phyloP scores from a whole-genome alignment of 2,888 invertebrate genomes.

The Strigamia maritima region DNA sequence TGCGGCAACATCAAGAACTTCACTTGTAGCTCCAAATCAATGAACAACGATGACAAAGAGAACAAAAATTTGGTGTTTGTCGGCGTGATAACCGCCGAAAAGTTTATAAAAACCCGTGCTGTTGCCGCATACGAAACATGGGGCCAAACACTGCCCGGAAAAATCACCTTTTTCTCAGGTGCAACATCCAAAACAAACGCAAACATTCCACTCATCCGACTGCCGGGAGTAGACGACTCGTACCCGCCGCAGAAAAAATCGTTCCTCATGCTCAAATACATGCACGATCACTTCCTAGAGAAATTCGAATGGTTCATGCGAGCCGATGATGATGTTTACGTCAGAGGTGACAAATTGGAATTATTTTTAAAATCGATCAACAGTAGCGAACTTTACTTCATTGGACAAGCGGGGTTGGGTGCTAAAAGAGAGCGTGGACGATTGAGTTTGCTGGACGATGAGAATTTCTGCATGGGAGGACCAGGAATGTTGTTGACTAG shows the following conservation, averaged over 20 bases:
- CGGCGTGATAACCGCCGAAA: conserved; percentile 96
- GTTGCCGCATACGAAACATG: conserved; percentile 90
- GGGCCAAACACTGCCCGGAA: conserved; percentile 85
- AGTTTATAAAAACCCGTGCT: conserved; percentile 82
- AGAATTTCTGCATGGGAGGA: conserved; percentile 99
- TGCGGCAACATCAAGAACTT: too few species aligned
- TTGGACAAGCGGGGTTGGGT: conserved; percentile 62
- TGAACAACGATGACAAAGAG: neutral
- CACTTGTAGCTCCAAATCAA: too few species aligned
- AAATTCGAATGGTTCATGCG: conserved; percentile 96
- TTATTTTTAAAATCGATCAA: conserved; percentile 81
- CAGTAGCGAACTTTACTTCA: conserved; percentile 80
- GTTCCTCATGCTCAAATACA: conserved; percentile 84
- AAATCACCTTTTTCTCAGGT: conserved; percentile 79
- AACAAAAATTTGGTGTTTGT: conserved; percentile 66
- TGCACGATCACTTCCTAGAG: conserved; percentile 85
- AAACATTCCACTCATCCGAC: conserved; percentile 71
- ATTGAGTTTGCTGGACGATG: conserved; percentile 81
- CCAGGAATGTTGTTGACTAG: conserved; percentile 90
- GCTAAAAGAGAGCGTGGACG: conserved; percentile 76
- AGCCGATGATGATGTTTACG: conserved; percentile 96
- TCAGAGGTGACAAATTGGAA: conserved; percentile 80
- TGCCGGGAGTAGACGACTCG: conserved; percentile 87
- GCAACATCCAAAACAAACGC: conserved; percentile 46
- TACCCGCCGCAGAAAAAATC: conserved; percentile 99